Evolutionary conservation across 2,888 invertebrate species (phyloP).

Genomic region (Trissonchulus latispiculum): DNA sequence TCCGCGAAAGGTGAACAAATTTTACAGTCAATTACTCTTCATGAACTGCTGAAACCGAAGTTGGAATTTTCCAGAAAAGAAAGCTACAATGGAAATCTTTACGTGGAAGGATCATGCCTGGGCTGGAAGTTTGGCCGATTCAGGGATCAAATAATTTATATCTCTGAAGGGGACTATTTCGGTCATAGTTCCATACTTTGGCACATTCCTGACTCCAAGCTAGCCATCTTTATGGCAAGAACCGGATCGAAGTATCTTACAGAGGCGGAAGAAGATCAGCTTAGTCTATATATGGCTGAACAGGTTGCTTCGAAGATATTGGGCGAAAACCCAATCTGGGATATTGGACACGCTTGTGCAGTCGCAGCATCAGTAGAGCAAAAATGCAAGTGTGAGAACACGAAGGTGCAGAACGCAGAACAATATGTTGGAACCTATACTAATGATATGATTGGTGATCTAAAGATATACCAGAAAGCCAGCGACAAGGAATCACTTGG

Average conservation of each 20-base stretch:
- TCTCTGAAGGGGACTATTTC: not conserved
- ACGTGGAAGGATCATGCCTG: not conserved
- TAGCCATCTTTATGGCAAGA: not conserved
- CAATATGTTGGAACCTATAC: not conserved
- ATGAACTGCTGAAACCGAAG: not conserved
- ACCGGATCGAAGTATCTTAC: not conserved
- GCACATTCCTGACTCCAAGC: not conserved
- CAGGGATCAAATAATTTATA: not conserved
- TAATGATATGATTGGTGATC: not conserved
- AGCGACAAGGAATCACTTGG: not conserved
- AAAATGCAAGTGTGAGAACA: not conserved
- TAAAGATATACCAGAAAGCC: not conserved
- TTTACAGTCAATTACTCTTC: not conserved
- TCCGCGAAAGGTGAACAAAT: not conserved
- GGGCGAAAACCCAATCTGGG: not conserved
- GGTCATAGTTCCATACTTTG: not conserved
- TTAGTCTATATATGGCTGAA: not conserved
- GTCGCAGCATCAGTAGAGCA: not conserved
- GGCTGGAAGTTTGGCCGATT: not conserved
- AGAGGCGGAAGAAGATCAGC: not conserved
- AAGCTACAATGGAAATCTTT: not conserved
- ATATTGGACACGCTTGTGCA: not conserved
- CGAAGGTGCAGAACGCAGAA: not conserved
- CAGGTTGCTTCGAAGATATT: not conserved
- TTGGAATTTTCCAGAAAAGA: not conserved